phyloP scores from a whole-genome alignment of 2,888 invertebrate species.

The Drosophila kuntzei region DNA sequence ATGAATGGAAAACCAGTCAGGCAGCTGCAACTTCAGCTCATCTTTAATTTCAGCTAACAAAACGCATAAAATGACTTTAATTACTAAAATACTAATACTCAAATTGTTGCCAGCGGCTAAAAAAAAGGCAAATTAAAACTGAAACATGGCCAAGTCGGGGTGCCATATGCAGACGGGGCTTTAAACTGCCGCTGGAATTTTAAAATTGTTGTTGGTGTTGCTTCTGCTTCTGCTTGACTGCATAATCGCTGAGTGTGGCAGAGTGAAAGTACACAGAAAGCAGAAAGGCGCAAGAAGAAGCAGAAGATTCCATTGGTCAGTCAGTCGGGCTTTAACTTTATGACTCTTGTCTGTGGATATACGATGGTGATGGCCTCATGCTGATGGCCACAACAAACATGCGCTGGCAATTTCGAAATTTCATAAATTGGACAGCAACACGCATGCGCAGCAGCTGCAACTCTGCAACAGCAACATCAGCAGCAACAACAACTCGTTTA shows the following conservation, averaged over 20 bases:
- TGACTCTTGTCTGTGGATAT: conserved; percentile 16
- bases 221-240: conserved; percentile 64
- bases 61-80: conserved; percentile 64
- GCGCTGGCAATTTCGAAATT: conserved; percentile 63
- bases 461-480: conserved; percentile 5
- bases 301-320: conserved; percentile 53
- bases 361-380: conserved; percentile 55
- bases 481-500: conserved; percentile 26
- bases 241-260: conserved; percentile 69
- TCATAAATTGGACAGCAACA: conserved; percentile 71
- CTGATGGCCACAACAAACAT: conserved; percentile 53
- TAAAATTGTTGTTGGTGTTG: conserved; percentile 36
- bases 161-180: conserved; percentile 49
- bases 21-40: conserved; percentile 27
- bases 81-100: conserved; percentile 47
- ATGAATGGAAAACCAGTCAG: conserved; percentile 19
- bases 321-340: conserved; percentile 48
- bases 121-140: conserved; percentile 51
- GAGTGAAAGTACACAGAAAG: conserved; percentile 74
- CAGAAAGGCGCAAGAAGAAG: conserved; percentile 35
- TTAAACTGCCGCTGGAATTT: conserved; percentile 61
- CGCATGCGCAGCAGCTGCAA: conserved; percentile 66
- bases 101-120: conserved; percentile 43
- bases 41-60: conserved; percentile 28
- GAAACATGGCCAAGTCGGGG: conserved; percentile 56